Conservation (phyloP, 2,888 invertebrate genomes). For the Phymatocera aterrima region DNA sequence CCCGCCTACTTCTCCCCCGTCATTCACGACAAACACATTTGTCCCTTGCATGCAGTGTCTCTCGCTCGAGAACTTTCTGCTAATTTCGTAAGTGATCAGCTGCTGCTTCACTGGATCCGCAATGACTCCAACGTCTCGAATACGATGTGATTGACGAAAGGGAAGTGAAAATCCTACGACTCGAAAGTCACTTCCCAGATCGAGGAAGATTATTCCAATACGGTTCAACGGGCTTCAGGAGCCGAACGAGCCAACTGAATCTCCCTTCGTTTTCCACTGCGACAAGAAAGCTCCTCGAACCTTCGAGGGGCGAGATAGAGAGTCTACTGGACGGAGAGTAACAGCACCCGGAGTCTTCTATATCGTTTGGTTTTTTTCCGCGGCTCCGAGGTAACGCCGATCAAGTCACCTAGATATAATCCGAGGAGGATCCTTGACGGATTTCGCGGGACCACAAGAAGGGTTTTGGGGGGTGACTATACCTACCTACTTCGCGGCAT, state of each 20-base stretch:
- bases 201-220: too few species aligned
- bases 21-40: neutral
- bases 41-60: neutral
- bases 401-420: slow-evolving; percentile 16
- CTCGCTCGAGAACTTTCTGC: neutral
- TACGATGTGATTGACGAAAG: too few species aligned
- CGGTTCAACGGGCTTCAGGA: too few species aligned
- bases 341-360: neutral
- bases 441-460: slow-evolving; percentile 9
- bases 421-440: slow-evolving; percentile 25
- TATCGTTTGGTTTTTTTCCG: neutral
- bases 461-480: slow-evolving; percentile 10
- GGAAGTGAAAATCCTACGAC: too few species aligned
- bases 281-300: neutral
- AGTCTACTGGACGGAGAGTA: neutral
- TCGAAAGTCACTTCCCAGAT: too few species aligned
- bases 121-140: neutral
- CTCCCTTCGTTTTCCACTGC: too few species aligned
- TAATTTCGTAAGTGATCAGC: slow-evolving; percentile 16
- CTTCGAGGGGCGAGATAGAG: neutral
- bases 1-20: neutral
- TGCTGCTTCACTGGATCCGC: neutral
- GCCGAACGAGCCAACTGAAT: too few species aligned
- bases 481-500: slow-evolving; percentile 23
- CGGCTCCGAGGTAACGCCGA: neutral